Evolutionary conservation across 1,140 invertebrate genomes (phyloP).

Genomic region (Oryctes rhinoceros): DNA sequence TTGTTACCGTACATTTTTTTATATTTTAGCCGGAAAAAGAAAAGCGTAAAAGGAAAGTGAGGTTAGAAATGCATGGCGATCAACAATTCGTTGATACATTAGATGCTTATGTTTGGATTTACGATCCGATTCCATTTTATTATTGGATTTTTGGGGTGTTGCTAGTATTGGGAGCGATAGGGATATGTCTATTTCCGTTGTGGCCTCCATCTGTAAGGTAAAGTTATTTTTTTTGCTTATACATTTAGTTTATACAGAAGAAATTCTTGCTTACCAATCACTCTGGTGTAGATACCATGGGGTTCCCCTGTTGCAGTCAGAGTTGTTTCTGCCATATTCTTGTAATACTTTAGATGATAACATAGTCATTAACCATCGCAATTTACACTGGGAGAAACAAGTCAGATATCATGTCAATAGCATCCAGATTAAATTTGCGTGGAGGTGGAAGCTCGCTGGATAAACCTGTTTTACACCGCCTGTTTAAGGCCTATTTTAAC

Average conservation of each 20-base stretch:
- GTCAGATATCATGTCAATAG: too few species aligned
- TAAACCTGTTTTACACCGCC: too few species aligned
- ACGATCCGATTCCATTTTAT: conserved; percentile 96
- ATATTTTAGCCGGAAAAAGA: conserved; percentile 63
- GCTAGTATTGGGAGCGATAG: conserved; percentile 91
- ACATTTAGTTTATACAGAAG: too few species aligned
- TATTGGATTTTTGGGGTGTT: conserved; percentile 95
- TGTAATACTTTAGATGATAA: too few species aligned
- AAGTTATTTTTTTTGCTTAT: conserved; percentile 39
- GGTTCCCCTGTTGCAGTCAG: background rate
- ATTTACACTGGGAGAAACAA: too few species aligned
- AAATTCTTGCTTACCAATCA: too few species aligned
- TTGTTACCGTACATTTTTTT: conserved; percentile 2
- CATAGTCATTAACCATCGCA: too few species aligned
- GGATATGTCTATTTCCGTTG: conserved; percentile 96
- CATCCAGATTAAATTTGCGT: too few species aligned
- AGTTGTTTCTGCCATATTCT: too few species aligned
- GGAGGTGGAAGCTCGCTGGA: too few species aligned
- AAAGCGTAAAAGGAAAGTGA: conserved; percentile 74
- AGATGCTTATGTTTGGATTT: conserved; percentile 99
- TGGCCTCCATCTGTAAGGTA: conserved; percentile 93
- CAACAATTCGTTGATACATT: conserved; percentile 92
- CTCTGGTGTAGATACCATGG: background rate
- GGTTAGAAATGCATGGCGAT: conserved; percentile 95
- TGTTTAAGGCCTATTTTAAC: too few species aligned